Evolutionary conservation across 2,888 invertebrate species (phyloP), one percentile per base, ranked within the genome.

Genomic region (Lasioglossum leucozonium): DNA sequence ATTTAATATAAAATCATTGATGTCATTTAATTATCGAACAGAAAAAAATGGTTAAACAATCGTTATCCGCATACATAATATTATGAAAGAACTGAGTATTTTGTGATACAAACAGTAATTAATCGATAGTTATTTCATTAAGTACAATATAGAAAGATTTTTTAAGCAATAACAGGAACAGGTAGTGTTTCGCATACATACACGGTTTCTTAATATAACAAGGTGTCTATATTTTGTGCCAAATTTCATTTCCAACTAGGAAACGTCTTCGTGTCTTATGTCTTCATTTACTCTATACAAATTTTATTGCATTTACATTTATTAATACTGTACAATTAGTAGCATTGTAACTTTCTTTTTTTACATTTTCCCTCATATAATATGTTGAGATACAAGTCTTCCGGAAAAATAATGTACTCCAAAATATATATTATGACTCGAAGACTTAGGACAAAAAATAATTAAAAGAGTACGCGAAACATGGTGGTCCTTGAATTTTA

Each of bases 51-150:
- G 5, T 72, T n/a, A 1, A 37, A 77, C 34, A 58, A 26, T 42
- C 13, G 42, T 47, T 34, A 73, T 16, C 51, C 44, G n/a, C 34
- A 55, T 34, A 55, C 55, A 30, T 42, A 62, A 74, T 67, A 13
- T 42, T 77, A 77, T 47, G 34, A 79, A 82, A 74, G 76, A 80
- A 84, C 71, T 81, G 84, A 85, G 79, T 79, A 85, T 83, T 82
- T 88, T 87, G 73, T 87, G 79, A 87, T 85, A 85, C 74, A 78
- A 76, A 62, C 65, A 81, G 77, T 74, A 82, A 69, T 73, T 77
- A 77, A 71, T 3, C 10, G 42, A n/a, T 37, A 77, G 44, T 40
- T 72, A 44, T 16, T 47, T 51, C 37, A 81, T 72, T 72, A 67
- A 83, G 72, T 42, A 22, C 51, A 42, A 30, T 40, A 62, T 55